Percentiles rank a stretch among this genome's conserved stretches.
Conservation (phyloP, 2,113 vertebrate genomes). For the Diadophis punctatus region DNA sequence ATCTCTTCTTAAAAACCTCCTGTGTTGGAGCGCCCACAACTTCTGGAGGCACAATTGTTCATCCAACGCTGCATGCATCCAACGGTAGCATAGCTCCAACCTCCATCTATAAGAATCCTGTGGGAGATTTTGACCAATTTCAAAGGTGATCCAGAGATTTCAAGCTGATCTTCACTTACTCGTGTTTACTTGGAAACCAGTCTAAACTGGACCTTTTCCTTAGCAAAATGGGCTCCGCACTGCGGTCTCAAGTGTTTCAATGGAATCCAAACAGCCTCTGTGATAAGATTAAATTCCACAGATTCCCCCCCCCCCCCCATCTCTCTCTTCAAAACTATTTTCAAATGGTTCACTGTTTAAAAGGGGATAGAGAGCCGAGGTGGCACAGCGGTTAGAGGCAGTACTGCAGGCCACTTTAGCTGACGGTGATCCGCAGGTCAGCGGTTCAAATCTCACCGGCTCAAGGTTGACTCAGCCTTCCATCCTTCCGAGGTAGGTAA, state of each 20-base stretch:
- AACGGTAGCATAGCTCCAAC: background rate
- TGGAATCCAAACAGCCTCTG: background rate
- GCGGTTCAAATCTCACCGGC: too few relatives aligned
- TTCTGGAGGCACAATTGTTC: background rate
- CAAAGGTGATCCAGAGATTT: background rate
- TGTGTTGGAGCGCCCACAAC: too few relatives aligned
- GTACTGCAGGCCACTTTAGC: too few relatives aligned
- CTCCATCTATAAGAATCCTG: background rate
- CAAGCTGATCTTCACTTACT: background rate
- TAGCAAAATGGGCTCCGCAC: background rate
- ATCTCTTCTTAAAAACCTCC: too few relatives aligned
- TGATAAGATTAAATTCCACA: background rate
- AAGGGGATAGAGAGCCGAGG: too few relatives aligned
- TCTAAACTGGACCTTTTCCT: too few relatives aligned
- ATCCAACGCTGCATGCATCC: background rate
- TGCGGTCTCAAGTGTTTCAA: background rate
- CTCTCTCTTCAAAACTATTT: background rate
- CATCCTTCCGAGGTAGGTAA: too few relatives aligned
- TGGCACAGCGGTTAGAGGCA: too few relatives aligned
- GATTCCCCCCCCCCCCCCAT: accelerated
- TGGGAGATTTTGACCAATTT: background rate
- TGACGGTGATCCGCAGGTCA: too few relatives aligned
- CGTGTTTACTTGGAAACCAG: background rate
- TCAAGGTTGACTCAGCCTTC: too few relatives aligned
- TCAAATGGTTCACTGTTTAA: background rate